phyloP scores from a whole-genome alignment of 2,113 vertebrate species.

The Prolemur simus region DNA sequence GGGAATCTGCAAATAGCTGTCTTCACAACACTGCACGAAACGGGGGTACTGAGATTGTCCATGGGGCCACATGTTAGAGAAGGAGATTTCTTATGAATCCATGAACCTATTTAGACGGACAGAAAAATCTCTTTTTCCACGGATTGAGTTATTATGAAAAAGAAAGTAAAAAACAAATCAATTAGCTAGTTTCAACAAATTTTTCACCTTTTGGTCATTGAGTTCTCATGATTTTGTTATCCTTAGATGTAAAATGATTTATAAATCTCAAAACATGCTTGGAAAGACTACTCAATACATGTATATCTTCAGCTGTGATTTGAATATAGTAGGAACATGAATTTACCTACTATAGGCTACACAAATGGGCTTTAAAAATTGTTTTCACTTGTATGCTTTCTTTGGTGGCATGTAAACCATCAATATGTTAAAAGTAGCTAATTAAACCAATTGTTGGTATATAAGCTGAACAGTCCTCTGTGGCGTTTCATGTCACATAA shows the following conservation, averaged over 20 bases:
- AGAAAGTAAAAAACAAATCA: neutral
- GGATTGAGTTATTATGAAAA: constrained; percentile 1
- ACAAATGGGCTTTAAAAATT: neutral
- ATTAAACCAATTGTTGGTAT: neutral
- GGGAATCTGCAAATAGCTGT: neutral
- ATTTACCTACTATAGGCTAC: neutral
- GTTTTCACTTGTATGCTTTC: neutral
- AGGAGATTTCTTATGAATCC: neutral
- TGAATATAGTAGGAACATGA: neutral
- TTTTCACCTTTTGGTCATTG: neutral
- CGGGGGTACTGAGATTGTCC: neutral
- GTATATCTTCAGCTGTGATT: neutral
- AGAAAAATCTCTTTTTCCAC: neutral
- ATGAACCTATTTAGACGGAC: neutral
- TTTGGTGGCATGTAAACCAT: neutral
- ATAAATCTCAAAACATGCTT: neutral
- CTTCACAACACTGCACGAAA: neutral
- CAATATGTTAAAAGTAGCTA: neutral
- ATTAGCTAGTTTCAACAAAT: neutral
- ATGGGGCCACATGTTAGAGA: neutral
- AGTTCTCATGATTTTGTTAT: neutral
- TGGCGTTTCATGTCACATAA: neutral
- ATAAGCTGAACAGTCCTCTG: neutral
- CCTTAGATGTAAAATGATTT: neutral
- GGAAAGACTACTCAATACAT: neutral